phyloP scores from a whole-genome alignment of 2,113 vertebrate genomes.

The Vombatus ursinus region DNA sequence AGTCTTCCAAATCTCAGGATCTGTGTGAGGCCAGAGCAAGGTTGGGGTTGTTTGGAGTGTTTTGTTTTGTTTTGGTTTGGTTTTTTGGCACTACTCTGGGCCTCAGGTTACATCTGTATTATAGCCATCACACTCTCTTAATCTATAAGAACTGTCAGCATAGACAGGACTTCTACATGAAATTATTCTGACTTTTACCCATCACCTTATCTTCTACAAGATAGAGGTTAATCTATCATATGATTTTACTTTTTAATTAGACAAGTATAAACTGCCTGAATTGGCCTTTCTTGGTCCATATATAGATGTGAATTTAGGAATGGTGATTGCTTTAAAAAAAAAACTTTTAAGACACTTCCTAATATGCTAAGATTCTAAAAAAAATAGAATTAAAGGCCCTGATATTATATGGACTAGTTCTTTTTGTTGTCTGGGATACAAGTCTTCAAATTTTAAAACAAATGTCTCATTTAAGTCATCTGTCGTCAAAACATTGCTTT shows the following conservation, averaged over 20 bases:
- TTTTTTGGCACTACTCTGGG: background rate
- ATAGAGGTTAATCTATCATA: background rate
- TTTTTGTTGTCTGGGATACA: constrained; percentile 19
- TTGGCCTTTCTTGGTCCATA: background rate
- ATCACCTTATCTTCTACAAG: background rate
- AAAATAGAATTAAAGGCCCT: background rate
- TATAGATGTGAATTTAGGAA: background rate
- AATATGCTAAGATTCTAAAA: constrained; percentile 22
- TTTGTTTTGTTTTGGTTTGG: background rate
- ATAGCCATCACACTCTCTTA: background rate
- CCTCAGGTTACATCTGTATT: background rate
- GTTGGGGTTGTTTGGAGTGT: background rate
- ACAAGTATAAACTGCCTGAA: background rate
- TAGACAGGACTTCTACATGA: background rate
- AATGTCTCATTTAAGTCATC: background rate
- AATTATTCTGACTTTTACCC: constrained; percentile 11
- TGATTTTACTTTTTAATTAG: background rate
- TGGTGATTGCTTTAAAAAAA: background rate
- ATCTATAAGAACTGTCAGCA: background rate
- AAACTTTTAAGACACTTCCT: background rate
- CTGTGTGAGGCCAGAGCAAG: background rate
- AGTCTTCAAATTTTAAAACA: constrained; percentile 12
- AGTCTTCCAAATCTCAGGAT: background rate
- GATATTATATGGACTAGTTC: constrained; percentile 8
- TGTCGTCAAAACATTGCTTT: background rate